Base-by-base conservation (phyloP, 2,888 invertebrate genomes). In the Tanypteryx hageni region DNA sequence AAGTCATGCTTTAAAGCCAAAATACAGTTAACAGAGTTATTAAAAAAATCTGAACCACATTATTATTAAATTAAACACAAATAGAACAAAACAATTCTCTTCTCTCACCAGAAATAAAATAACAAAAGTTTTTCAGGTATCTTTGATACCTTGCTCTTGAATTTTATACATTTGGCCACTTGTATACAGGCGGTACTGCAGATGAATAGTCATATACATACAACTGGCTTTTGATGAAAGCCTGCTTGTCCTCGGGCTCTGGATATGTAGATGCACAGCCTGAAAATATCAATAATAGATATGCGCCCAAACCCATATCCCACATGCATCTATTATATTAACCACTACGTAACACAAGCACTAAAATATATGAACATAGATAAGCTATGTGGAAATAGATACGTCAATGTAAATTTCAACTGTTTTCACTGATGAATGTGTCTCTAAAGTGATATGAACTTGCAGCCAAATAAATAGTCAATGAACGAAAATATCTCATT, bases 261-360 rank as follows among this genome's bases (percentile, higher is more conserved):
- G 98, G 98, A 95, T 98, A 98, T 7, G 97, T 97, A 5, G 98
- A 98, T 5, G 98, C 98, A 93, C 97, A 96, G 93, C 96, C 96
- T 95, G 92, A 93, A 93, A 94, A 93, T 92, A 86, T 22, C 92
- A 92, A 56, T 86, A 81, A 86, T 59, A 64, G 57, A 86, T 9
- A 89, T 64, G 89, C 64, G 89, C 89, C 89, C 89, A 89, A 44
- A 64, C 89, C 89, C 89, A 89, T 10, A 44, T 18, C 64, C 89
- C 89, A 89, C 89, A 89, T 64, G 89, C 89, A 89, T 64, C 89
- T 16, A 22, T 89, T 89, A 31, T 18, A 89, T 64, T n/a, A 86
- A 27, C 61, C 56, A 7, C 61, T 86, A 58, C 27, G 7, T 18
- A 59, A 27, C 58, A 22, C 58, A 59, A 31, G 89, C 9, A 89